Base-by-base conservation (phyloP, 2,113 vertebrate species). In the Nipponia nippon region DNA sequence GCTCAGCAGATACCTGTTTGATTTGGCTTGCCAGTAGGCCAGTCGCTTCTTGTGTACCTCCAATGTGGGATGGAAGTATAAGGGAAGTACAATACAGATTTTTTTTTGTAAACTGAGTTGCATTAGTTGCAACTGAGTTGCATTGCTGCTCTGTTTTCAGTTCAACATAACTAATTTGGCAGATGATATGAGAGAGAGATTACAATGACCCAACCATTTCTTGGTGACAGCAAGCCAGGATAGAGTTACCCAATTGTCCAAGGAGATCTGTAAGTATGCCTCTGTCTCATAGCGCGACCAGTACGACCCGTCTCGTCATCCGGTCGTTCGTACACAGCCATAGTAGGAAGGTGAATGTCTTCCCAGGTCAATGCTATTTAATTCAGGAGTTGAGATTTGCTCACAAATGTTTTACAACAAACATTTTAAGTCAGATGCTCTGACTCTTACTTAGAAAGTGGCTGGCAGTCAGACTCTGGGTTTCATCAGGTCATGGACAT, bases 1-100 rank as follows among this genome's bases (percentile, higher is more conserved):
- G 72, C 38, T 87, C 63, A 76, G 62, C 90, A 80, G 90, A 72
- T 83, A 72, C 29, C 72, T 87, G 38, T 93, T 94, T 89, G 71
- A 26, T 86, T 89, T 89, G 84, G 67, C 87, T 93, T 53, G 34
- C 63, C 86, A 23, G 19, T 16, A 40, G 42, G 32, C 9, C 72
- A 32, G 77, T n/a, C 1, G 0, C 62, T 83, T 36, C 46, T 91
- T 34, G 2, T 50, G 21, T 25, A 34, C 58, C 56, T 87, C 62
- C 80, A 32, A 0, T 4, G 42, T 65, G 62, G 69, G 46, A 34
- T 2, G 6, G 77, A 91, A 83, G 53, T 83, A 63, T 29, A 80
- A 59, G 20, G 32, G 9, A 83, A 77, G 29, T 36, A 59, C 17
- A 63, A 26, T 38, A 34, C 38, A 77, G 16, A 3, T 10, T 19